Conservation (phyloP, 2,113 vertebrate species). For the Siniperca chuatsi region DNA sequence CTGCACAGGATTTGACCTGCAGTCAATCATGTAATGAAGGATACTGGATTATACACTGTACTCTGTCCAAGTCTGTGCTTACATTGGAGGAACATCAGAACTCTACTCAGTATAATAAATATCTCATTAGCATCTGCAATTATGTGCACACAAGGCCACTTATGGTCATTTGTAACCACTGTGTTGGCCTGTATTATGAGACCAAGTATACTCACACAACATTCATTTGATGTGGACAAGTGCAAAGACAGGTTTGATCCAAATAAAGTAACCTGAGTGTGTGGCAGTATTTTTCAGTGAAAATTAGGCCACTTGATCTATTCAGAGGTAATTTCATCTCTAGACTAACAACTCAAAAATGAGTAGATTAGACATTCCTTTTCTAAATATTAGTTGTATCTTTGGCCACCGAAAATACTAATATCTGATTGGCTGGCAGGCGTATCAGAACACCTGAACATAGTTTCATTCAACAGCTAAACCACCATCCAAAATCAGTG, state of each 20-base stretch:
- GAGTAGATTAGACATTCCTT: neutral
- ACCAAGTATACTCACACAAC: neutral
- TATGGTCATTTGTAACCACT: neutral
- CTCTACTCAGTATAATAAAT: neutral
- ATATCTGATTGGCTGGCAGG: neutral
- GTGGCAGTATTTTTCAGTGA: neutral
- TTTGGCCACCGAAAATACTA: neutral
- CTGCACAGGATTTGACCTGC: conserved; percentile 51
- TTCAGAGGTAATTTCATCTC: neutral
- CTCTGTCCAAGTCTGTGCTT: conserved; percentile 19
- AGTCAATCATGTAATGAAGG: conserved; percentile 34
- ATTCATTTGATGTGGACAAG: neutral
- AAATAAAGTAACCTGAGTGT: neutral
- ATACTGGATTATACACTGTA: conserved; percentile 54
- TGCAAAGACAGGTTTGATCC: neutral
- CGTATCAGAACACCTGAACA: neutral
- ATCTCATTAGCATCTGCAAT: neutral
- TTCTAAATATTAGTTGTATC: neutral
- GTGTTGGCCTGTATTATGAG: neutral
- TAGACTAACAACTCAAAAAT: neutral
- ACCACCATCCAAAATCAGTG: neutral
- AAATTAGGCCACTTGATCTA: neutral
- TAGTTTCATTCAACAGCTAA: neutral
- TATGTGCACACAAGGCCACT: neutral
- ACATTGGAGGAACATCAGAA: conserved; percentile 20